Evolutionary conservation across 2,797 vertebrate genomes (phyloP), one percentile per base, ranked within the genome.

Genomic region (Lophura swinhoii): DNA sequence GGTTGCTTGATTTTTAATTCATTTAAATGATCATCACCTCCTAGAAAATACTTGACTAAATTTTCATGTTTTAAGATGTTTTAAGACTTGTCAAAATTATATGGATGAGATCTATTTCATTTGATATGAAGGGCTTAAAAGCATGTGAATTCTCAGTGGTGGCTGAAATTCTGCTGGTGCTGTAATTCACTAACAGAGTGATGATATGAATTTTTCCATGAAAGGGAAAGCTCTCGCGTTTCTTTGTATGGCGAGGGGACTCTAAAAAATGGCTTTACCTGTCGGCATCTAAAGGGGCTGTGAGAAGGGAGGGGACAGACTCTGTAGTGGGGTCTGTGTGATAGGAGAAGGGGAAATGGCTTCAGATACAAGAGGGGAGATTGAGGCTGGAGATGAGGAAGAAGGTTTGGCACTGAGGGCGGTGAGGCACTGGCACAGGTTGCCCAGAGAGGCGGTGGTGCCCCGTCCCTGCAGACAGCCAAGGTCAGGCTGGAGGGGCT

Each of bases 1-100:
- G 55, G 84, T 95, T 84, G 94, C 78, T 88, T 39, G 6, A 35
- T 43, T 91, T 59, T 21, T 39, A 48, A 89, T 92, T 96, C 70
- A 95, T 95, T 95, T 94, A 88, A 95, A 67, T 88, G 16, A 88
- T 90, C 58, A 59, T 94, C 93, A 95, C 80, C 77, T 93, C 53
- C 56, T 67, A 86, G 91, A 88, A 96, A 91, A 44, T 60, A 75
- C 88, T 85, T 84, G 76, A 85, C 90, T 92, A 14, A 33, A 76
- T 75, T 46, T 95, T 91, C 81, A 70, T 83, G 64, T 26, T 96
- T 90, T 79, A 66, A 81, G 77, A 37, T 43, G 41, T 43, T 43
- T 43, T 43, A 43, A 43, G 43, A 43, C 59, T 63, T 69, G 88
- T 76, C 46, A 48, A 70, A 37, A 39, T 10, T 68, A 23, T 31